A percentile compares a stretch with the other conserved stretches of the same genome.
Evolutionary conservation across 2,888 invertebrate genomes (phyloP).

Genomic region (Oxyscelio sp.): DNA sequence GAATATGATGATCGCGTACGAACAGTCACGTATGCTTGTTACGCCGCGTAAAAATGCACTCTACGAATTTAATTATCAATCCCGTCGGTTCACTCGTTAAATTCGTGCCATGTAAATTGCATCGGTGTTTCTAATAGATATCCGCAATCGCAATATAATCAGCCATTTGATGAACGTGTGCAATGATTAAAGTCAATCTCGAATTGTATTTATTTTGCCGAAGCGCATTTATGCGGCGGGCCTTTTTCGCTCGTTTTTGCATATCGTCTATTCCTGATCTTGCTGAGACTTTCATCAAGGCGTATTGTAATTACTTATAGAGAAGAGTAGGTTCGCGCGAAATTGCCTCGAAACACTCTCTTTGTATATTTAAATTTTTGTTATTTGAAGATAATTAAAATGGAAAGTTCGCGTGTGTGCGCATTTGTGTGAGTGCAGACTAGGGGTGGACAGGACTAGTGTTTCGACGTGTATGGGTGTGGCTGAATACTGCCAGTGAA

Average conservation of each 20-base stretch:
- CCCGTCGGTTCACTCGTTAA: constrained; percentile 70
- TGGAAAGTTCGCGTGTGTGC: no score
- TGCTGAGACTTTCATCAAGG: constrained; percentile 21
- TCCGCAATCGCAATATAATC: constrained; percentile 78
- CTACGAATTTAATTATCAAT: constrained; percentile 70
- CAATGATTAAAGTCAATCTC: constrained; percentile 60
- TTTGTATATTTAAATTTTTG: no score
- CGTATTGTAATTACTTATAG: constrained; percentile 41
- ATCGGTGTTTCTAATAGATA: constrained; percentile 76
- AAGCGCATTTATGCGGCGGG: not conserved
- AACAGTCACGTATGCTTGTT: constrained; percentile 46
- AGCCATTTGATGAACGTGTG: constrained; percentile 78
- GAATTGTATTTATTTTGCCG: constrained; percentile 29
- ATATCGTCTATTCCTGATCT: constrained; percentile 17
- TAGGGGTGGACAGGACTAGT: no score
- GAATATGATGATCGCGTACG: no score
- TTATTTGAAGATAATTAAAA: no score
- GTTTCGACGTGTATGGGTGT: no score
- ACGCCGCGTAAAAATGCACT: constrained; percentile 58
- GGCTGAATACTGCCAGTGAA: no score
- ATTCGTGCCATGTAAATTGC: constrained; percentile 69
- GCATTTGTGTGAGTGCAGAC: no score
- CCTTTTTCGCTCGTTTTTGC: constrained; percentile 30
- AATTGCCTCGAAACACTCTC: not conserved
- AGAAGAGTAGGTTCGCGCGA: not conserved